Percentiles rank a stretch among this genome's conserved stretches.
Conservation (phyloP, 2,888 invertebrate genomes). For the Hemicrepidius hirtus region DNA sequence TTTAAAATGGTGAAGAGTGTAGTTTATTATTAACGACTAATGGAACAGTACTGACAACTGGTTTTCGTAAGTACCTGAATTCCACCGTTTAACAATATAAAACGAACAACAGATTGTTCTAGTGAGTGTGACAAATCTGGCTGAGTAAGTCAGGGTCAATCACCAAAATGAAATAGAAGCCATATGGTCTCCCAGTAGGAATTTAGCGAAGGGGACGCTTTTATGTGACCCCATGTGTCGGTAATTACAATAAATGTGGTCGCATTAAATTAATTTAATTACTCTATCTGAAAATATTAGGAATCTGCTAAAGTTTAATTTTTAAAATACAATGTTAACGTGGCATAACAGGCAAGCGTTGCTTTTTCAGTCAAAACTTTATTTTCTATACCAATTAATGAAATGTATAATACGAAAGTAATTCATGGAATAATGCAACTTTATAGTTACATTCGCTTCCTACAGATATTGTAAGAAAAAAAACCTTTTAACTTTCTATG, state of each 20-base stretch:
- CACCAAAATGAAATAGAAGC: conserved; percentile 66
- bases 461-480: too few relatives aligned
- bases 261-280: conserved; percentile 47
- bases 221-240: conserved; percentile 45
- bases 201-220: conserved; percentile 50
- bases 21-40: too few relatives aligned
- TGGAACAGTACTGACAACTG: too few relatives aligned
- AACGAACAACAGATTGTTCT: conserved; percentile 67
- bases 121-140: conserved; percentile 69
- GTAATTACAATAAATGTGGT: conserved; percentile 51
- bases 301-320: neutral
- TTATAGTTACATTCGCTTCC: too few relatives aligned
- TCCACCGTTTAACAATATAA: conserved; percentile 27
- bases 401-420: too few relatives aligned
- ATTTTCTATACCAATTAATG: too few relatives aligned
- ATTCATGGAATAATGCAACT: too few relatives aligned
- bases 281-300: conserved; percentile 26
- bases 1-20: too few relatives aligned
- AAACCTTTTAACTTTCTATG: too few relatives aligned
- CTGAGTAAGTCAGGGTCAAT: conserved; percentile 66
- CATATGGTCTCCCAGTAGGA: conserved; percentile 66
- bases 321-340: too few relatives aligned
- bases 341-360: too few relatives aligned
- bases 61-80: neutral
- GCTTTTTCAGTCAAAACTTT: too few relatives aligned